Base-by-base conservation (phyloP, 2,797 vertebrate species). In the Enteromius afrohamiltoni region DNA sequence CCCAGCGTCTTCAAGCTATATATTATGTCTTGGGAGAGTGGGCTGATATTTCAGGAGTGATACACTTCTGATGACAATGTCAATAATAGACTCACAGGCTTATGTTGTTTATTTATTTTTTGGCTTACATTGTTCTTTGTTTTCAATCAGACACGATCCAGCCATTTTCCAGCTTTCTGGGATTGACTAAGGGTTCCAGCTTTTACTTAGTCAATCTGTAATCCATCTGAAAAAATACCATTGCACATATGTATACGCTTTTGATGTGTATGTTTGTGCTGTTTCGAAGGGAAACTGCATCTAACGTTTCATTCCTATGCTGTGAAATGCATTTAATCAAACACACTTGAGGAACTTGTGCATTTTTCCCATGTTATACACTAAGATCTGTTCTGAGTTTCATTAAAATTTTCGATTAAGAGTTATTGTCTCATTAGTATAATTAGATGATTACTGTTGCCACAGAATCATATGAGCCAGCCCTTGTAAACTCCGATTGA, bases 341-440 rank as follows among this genome's bases (percentile, higher is more conserved):
- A 83, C 37, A 9, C 37, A 47, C 23, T 68, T 65, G 31, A 78
- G 70, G 23, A 42, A 58, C 26, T 51, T 64, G 58, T 34, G 2
- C 4, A 76, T 9, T 80, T 77, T 77, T 78, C 75, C 29, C 42
- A 26, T 47, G 58, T 79, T 62, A 16, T 77, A 77, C 7, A 2
- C 37, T 0, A 14, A 60, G 69, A 68, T 74, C 40, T 73, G 58
- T 85, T 86, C 76, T 70, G 37, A 21, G 62, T 82, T 87, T 69
- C 31, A 67, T 83, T 34, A 77, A 77, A 71, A 51, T 62, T 29
- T 82, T 83, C 26, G 4, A 78, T 80, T 78, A n/a, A 85, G 75
- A 75, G 55, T 80, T 82, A 83, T 83, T 42, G 53, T 84, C 71
- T 85, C 85, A 86, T 88, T 85, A 85, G 51, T 16, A 73, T 70